Conservation (phyloP, 2,113 vertebrate species). For the Antigone vipio region DNA sequence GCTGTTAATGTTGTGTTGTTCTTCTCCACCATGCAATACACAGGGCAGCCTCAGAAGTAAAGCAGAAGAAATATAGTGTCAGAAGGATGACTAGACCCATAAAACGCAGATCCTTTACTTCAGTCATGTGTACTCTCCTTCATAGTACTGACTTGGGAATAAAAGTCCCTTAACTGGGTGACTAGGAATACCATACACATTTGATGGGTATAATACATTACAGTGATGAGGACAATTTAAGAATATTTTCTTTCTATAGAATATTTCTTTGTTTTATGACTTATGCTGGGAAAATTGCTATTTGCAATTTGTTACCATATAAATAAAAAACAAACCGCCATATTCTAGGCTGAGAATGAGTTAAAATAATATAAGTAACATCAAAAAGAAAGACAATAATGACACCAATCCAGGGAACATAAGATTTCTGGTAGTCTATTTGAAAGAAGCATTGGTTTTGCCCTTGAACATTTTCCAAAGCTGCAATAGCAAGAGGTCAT, state of each 20-base stretch:
- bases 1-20: background rate
- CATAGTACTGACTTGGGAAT: background rate
- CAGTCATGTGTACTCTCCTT: background rate
- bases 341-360: background rate
- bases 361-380: background rate
- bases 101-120: background rate
- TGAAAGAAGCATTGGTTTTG: background rate
- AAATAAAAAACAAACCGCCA: background rate
- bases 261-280: background rate
- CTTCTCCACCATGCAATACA: background rate
- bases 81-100: background rate
- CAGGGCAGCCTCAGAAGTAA: background rate
- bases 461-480: background rate
- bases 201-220: background rate
- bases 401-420: background rate
- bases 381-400: background rate
- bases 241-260: background rate
- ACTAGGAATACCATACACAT: background rate
- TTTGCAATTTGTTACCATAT: background rate
- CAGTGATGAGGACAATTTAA: background rate
- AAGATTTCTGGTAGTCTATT: background rate
- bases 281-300: background rate
- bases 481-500: background rate
- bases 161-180: background rate
- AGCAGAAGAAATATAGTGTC: background rate